These are phyloP conservation scores for Chromobotia macracanthus DNA, from an alignment of 2,797 vertebrate genomes.

Conservation along the genomic window DNA sequence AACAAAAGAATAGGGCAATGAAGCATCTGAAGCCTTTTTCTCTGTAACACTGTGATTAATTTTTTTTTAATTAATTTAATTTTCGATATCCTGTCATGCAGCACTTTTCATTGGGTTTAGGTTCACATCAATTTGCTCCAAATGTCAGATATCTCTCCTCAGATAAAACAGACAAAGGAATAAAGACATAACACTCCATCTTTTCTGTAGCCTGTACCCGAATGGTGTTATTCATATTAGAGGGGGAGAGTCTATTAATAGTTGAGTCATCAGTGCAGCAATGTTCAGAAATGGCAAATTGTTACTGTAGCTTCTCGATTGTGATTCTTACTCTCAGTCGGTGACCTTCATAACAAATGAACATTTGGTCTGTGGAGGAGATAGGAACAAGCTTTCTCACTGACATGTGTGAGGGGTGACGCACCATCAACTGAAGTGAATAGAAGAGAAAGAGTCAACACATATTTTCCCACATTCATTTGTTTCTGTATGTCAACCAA, in stretches of 20 bases:
- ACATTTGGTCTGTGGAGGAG: constrained; percentile 83
- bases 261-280: constrained; percentile 78
- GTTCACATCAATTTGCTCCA: constrained; percentile 72
- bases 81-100: constrained; percentile 66
- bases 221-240: constrained; percentile 74
- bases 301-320: constrained; percentile 77
- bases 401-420: constrained; percentile 60
- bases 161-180: constrained; percentile 60
- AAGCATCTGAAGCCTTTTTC: constrained; percentile 49
- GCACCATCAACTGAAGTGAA: constrained; percentile 70
- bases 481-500: too few species aligned
- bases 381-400: constrained; percentile 72
- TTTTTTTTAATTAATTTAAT: too few species aligned
- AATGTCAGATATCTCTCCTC: constrained; percentile 66
- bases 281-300: constrained; percentile 84
- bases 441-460: constrained; percentile 45
- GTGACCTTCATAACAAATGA: constrained; percentile 87
- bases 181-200: constrained; percentile 61
- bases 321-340: constrained; percentile 81
- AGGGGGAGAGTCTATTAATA: constrained; percentile 69
- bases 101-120: constrained; percentile 62
- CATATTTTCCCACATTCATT: too few species aligned
- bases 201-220: constrained; percentile 61
- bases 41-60: constrained; percentile 59
- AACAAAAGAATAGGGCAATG: constrained; percentile 39